These are phyloP conservation scores for Heliconius eleuchia DNA, from an alignment of 1,140 invertebrate species.

Conservation along the genomic window DNA sequence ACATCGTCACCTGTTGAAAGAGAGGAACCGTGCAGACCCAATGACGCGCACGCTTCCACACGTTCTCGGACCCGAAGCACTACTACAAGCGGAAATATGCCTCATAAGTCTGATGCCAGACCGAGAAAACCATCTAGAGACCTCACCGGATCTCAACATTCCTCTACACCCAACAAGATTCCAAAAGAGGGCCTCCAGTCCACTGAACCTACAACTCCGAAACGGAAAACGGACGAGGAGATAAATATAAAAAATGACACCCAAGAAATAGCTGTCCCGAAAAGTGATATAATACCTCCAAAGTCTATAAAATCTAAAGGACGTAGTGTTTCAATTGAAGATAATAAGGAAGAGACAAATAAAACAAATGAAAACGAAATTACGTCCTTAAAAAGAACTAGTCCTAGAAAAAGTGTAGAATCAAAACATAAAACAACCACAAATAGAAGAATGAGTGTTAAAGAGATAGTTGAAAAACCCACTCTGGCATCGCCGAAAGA, in stretches of 20 bases:
- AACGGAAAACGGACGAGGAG: slow-evolving; percentile 88
- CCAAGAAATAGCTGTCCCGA: slow-evolving; percentile 29
- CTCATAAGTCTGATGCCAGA: slow-evolving; percentile 82
- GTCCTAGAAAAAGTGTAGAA: slow-evolving; percentile 58
- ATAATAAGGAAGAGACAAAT: slow-evolving; percentile 56
- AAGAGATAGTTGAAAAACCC: slow-evolving; percentile 45
- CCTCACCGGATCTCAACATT: slow-evolving; percentile 46
- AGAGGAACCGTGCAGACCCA: slow-evolving; percentile 86
- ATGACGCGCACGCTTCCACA: slow-evolving; percentile 76
- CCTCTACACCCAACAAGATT: slow-evolving; percentile 65
- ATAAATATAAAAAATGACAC: slow-evolving; percentile 61
- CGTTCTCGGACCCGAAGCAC: slow-evolving; percentile 85
- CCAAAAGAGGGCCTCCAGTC: slow-evolving; percentile 82
- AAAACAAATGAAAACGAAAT: slow-evolving; percentile 43
- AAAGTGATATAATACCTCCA: slow-evolving; percentile 48
- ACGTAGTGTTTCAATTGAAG: slow-evolving; percentile 52
- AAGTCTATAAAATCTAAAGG: slow-evolving; percentile 46
- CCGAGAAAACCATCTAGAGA: slow-evolving; percentile 84
- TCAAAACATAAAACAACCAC: slow-evolving; percentile 52
- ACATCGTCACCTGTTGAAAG: slow-evolving; percentile 87
- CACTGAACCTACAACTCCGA: slow-evolving; percentile 83
- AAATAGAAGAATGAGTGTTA: slow-evolving; percentile 62
- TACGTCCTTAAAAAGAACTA: slow-evolving; percentile 43
- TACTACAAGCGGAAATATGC: slow-evolving; percentile 84
- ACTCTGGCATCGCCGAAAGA: slow-evolving; percentile 35